A percentile compares a stretch with the other conserved stretches of the same genome.
Evolutionary conservation across 2,888 invertebrate genomes (phyloP).

Genomic region (Drosophila hawaiiensis): DNA sequence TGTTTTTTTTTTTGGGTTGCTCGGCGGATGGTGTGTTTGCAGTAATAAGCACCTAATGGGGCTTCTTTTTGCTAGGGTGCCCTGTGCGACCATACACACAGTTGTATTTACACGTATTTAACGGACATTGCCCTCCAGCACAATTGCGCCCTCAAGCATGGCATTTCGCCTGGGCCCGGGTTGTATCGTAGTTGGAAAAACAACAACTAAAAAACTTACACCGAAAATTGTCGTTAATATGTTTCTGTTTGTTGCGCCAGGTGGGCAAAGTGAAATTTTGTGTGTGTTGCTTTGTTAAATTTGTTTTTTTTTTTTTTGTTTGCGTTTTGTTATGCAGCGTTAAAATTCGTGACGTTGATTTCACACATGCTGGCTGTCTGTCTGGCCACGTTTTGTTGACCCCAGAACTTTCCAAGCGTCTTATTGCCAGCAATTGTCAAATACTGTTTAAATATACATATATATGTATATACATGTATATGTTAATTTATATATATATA

Average conservation of each 20-base stretch:
- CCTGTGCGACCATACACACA: constrained; percentile 3
- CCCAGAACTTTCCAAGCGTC: constrained; percentile 67
- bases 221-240: constrained; percentile 72
- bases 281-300: constrained; percentile 27
- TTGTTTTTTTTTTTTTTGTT: constrained; percentile 22
- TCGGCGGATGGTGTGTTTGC: constrained; percentile 5
- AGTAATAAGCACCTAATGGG: constrained; percentile 73
- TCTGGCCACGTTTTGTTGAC: constrained; percentile 64
- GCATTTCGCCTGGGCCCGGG: constrained; percentile 32
- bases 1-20: not conserved
- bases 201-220: constrained; percentile 38
- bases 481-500: no score
- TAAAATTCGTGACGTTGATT: constrained; percentile 70
- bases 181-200: constrained; percentile 9
- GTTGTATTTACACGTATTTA: constrained; percentile 7
- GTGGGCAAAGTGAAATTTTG: constrained; percentile 69
- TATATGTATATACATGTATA: no score
- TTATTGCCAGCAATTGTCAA: constrained; percentile 33
- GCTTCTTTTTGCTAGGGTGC: constrained; percentile 61
- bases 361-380: constrained; percentile 53
- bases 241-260: constrained; percentile 45
- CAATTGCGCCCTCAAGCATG: constrained; percentile 80
- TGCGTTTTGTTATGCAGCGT: constrained; percentile 68
- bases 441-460: not conserved
- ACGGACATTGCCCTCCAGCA: constrained; percentile 71